Evolutionary conservation across 1,140 invertebrate genomes (phyloP), one percentile per base, ranked within the genome.

Genomic region (Bombyx mandarina): DNA sequence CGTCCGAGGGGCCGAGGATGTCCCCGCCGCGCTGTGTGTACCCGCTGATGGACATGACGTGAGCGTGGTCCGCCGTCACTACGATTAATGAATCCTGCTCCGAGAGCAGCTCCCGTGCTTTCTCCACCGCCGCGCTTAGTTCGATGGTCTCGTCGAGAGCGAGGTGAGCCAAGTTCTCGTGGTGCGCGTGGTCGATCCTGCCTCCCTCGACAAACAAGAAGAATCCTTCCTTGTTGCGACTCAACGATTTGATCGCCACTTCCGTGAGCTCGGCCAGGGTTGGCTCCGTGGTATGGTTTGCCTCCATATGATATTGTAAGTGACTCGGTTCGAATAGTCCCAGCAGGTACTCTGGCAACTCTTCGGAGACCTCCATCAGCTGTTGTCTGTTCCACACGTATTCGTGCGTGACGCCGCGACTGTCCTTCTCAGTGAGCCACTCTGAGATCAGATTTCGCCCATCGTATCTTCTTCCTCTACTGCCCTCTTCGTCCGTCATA

Each of bases 161-260:
- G 45, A 92, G 81, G 55, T 90, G 83, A 1, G 93, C 94, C 54
- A 89, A 89, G 65, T 92, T 94, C 3, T 89, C 81, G 71, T 97
- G 95, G 75, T 97, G 94, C 1, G 91, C 95, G 53, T 93, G 90
- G 73, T 97, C 95, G 42, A 97, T 96, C 60, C 91, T 90, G 0
- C 93, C 93, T 10, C 92, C 95, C 91, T 98, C 96, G 6, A 97
- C 94, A 70, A 97, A 93, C 8, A 98, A 83, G 74, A 97, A 96
- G 83, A 92, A 98, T 43, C 96, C 96, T 51, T 94, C 91, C 8
- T 92, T 86, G 79, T 95, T 95, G 65, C 93, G 93, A 22, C 89
- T 89, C 8, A 98, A 88, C 56, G 96, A 91, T 47, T 91, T 89
- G 42, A 98, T 91, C 2, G 96, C 96, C 9, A 93, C 92, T 60